phyloP scores from a whole-genome alignment of 2,797 vertebrate species.

The Iguana delicatissima region DNA sequence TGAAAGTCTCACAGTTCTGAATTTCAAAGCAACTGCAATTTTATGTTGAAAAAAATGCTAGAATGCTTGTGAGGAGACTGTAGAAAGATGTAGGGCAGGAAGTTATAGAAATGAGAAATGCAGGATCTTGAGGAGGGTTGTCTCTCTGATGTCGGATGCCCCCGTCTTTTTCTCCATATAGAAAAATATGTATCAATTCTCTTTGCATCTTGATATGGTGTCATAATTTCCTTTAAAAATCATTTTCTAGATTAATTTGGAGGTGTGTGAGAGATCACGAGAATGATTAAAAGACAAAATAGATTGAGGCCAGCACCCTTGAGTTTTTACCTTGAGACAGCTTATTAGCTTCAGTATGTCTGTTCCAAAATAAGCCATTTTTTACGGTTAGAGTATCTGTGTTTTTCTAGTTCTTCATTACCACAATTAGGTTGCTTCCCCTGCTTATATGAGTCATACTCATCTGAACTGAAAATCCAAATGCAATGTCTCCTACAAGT shows the following conservation, averaged over 20 bases:
- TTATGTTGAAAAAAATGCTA: neutral
- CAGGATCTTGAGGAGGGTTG: neutral
- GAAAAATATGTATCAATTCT: conserved; percentile 4
- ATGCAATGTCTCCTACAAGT: neutral
- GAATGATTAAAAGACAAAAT: conserved; percentile 26
- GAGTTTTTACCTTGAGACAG: neutral
- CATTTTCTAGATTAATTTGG: conserved; percentile 11
- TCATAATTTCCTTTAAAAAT: neutral
- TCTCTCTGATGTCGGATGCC: neutral
- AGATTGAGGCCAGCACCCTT: neutral
- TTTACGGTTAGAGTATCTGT: neutral
- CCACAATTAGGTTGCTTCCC: neutral
- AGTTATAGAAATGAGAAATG: conserved; percentile 19
- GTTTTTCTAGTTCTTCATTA: conserved; percentile 11
- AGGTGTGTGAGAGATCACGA: neutral
- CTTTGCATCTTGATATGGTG: conserved; percentile 32
- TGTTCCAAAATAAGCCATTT: conserved; percentile 7
- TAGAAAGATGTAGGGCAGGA: neutral
- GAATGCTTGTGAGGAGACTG: neutral
- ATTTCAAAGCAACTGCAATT: neutral
- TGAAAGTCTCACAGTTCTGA: neutral
- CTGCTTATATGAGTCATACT: conserved; percentile 11
- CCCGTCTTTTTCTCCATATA: neutral
- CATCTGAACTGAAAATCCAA: conserved; percentile 24
- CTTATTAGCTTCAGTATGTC: neutral